A percentile compares a stretch with the other conserved stretches of the same genome.
phyloP scores from a whole-genome alignment of 1,140 invertebrate species.

The Saccostrea cuccullata region DNA sequence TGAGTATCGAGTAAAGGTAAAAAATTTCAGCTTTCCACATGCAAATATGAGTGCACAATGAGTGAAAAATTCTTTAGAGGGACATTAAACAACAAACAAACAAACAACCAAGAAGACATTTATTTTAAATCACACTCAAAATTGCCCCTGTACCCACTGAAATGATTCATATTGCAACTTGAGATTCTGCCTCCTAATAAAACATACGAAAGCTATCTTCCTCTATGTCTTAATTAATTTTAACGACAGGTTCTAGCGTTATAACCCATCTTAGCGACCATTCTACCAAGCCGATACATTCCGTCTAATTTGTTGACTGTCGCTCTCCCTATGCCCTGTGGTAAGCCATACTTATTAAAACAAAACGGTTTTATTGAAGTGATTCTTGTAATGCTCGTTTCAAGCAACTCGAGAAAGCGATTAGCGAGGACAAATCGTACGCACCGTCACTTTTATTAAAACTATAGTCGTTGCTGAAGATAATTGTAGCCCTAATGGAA shows the following conservation, averaged over 20 bases:
- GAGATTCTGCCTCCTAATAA: background rate
- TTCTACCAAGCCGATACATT: background rate
- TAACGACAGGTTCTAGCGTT: background rate
- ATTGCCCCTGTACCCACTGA: background rate
- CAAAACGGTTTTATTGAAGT: constrained; percentile 27
- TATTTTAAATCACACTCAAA: no score
- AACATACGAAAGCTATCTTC: background rate
- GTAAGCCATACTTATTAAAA: constrained; percentile 30
- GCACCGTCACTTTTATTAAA: constrained; percentile 35
- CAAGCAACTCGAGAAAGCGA: constrained; percentile 31
- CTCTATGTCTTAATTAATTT: background rate
- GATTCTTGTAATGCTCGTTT: constrained; percentile 11
- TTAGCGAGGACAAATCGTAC: constrained; percentile 30
- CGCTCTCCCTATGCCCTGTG: background rate
- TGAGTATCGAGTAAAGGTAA: no score
- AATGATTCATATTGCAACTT: background rate
- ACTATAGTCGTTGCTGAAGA: constrained; percentile 11
- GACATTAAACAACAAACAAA: no score
- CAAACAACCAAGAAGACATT: no score
- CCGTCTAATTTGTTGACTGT: constrained; percentile 6
- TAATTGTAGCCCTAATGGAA: constrained; percentile 24
- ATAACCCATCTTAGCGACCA: background rate
- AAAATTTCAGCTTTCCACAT: no score
- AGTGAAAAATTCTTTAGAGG: no score
- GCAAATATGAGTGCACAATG: no score